phyloP scores from a whole-genome alignment of 2,113 vertebrate species.

The Agelaius phoeniceus region DNA sequence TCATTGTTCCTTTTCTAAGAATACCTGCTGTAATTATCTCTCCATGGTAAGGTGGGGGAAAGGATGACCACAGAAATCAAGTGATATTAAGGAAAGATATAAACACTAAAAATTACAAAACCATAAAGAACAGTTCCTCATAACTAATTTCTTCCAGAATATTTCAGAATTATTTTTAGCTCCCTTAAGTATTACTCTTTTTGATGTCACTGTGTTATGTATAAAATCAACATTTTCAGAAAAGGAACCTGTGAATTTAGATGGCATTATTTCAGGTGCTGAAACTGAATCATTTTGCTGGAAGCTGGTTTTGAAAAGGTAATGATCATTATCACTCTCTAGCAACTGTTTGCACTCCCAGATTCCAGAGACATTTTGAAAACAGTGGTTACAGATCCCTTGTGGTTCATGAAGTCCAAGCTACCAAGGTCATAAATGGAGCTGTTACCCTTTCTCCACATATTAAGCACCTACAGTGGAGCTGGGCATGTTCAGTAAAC shows the following conservation, averaged over 20 bases:
- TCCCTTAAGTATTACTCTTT: not conserved
- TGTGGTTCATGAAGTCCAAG: not conserved
- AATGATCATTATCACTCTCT: not conserved
- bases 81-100: not conserved
- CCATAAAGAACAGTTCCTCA: not conserved
- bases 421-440: not conserved
- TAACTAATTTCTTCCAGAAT: slow-evolving; percentile 3
- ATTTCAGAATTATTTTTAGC: slow-evolving; percentile 23
- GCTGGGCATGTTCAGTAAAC: not conserved
- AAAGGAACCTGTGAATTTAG: not conserved
- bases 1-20: not conserved
- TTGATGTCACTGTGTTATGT: not conserved
- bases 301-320: not conserved
- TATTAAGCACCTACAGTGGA: not conserved
- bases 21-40: not conserved
- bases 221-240: not conserved
- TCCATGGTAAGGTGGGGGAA: not conserved
- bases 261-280: not conserved
- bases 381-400: not conserved
- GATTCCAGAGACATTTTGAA: not conserved
- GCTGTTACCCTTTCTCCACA: not conserved
- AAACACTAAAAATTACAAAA: not conserved
- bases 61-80: not conserved
- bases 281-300: not conserved
- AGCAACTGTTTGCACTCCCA: not conserved